These are phyloP conservation scores for Silvanus unidentatus DNA, from an alignment of 2,888 invertebrate species.

Conservation along the genomic window DNA sequence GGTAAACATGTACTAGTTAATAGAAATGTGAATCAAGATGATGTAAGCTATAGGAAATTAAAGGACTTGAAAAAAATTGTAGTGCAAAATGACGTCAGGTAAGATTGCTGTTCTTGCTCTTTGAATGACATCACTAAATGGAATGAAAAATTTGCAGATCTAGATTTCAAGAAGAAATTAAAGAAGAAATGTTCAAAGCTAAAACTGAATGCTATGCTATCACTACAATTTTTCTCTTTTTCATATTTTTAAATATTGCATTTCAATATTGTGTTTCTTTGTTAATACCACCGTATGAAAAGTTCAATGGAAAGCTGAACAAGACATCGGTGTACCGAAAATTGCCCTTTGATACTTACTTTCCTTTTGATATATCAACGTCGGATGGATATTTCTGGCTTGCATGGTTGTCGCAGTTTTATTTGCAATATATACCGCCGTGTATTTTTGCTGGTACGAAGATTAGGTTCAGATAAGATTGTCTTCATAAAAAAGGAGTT, in stretches of 20 bases:
- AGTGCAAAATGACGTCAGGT: no score
- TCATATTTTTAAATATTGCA: neutral
- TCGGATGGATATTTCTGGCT: constrained; percentile 16
- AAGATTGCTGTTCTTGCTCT: no score
- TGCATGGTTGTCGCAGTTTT: constrained; percentile 14
- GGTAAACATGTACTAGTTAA: no score
- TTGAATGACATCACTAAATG: no score
- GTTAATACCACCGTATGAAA: constrained; percentile 5
- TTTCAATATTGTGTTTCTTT: neutral
- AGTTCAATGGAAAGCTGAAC: constrained; percentile 16
- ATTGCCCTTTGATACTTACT: constrained; percentile 11
- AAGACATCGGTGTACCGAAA: constrained; percentile 15
- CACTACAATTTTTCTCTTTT: neutral
- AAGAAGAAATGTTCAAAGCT: neutral
- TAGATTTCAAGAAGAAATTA: neutral
- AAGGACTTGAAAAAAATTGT: no score
- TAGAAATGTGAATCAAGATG: no score
- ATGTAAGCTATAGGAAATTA: no score
- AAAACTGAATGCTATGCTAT: neutral
- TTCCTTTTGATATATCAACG: constrained; percentile 19
- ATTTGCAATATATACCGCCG: neutral
- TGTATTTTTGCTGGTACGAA: constrained; percentile 5
- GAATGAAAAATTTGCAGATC: neutral
- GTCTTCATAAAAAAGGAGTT: neutral
- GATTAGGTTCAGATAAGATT: constrained; percentile 13